These are phyloP conservation scores for Corvus hawaiiensis DNA, from an alignment of 2,113 vertebrate genomes.

Conservation along the genomic window DNA sequence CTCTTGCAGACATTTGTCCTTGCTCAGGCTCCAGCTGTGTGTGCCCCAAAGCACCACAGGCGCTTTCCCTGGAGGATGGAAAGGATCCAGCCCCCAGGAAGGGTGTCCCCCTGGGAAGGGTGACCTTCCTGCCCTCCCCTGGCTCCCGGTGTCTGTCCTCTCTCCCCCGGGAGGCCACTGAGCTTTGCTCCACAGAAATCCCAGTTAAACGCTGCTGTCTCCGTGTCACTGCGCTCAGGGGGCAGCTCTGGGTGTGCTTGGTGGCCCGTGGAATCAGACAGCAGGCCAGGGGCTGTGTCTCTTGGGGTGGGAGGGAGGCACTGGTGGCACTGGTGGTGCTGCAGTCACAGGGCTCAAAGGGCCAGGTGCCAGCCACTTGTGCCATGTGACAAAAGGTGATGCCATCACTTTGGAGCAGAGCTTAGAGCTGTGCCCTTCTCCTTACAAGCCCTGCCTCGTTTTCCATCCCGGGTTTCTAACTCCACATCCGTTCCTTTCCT, in stretches of 20 bases:
- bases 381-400: neutral
- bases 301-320: neutral
- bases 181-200: neutral
- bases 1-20: neutral
- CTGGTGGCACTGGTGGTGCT: neutral
- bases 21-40: constrained; percentile 11
- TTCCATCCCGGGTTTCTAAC: neutral
- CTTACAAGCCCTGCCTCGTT: neutral
- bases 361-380: neutral
- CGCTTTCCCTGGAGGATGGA: neutral
- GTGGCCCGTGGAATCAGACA: neutral
- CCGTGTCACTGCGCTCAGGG: neutral
- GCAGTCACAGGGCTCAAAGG: neutral
- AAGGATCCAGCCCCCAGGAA: neutral
- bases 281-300: neutral
- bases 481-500: neutral
- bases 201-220: fast-evolving
- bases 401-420: neutral
- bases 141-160: neutral
- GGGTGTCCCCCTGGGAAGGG: neutral
- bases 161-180: neutral
- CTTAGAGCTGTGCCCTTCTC: neutral
- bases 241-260: neutral
- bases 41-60: neutral
- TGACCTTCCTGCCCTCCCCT: neutral